These are phyloP conservation scores for Ophiodon elongatus DNA, from an alignment of 2,113 vertebrate genomes.

Conservation along the genomic window DNA sequence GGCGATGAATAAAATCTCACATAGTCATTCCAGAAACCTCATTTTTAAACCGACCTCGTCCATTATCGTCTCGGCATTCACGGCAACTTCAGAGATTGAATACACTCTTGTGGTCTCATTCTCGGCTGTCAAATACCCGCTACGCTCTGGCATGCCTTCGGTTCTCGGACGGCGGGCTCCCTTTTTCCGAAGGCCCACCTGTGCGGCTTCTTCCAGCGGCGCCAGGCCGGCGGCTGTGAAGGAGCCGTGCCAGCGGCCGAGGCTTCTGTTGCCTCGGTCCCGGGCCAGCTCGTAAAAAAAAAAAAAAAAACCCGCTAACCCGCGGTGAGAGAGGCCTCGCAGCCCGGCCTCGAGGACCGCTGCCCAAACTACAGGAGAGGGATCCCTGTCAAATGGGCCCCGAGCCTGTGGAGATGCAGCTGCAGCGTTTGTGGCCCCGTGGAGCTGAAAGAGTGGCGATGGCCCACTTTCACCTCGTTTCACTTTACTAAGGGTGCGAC, in stretches of 20 bases:
- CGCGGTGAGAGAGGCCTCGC: conserved; percentile 19
- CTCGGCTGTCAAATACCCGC: conserved; percentile 33
- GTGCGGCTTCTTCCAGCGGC: conserved; percentile 56
- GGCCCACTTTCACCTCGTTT: background rate
- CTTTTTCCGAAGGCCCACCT: conserved; percentile 23
- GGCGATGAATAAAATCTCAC: conserved; percentile 16
- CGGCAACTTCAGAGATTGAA: background rate
- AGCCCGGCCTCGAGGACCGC: conserved; percentile 38
- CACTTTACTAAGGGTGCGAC: background rate
- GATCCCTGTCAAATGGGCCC: conserved; percentile 36
- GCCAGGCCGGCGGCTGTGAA: conserved; percentile 44
- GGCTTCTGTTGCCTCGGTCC: conserved; percentile 43
- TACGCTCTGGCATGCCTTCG: conserved; percentile 27
- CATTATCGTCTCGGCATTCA: conserved; percentile 15
- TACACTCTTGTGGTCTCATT: background rate
- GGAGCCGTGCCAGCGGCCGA: conserved; percentile 46
- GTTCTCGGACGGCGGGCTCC: conserved; percentile 11
- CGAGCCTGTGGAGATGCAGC: conserved; percentile 17
- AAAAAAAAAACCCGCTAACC: conserved; percentile 42
- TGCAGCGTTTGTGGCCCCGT: conserved; percentile 1
- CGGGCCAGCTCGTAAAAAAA: conserved; percentile 35
- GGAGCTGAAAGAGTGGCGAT: conserved; percentile 17
- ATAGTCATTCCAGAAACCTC: conserved; percentile 1
- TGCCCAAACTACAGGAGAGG: conserved; percentile 43
- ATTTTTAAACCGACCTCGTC: conserved; percentile 29